Conservation (phyloP, 2,113 vertebrate genomes). For the Oryzias curvinotus region DNA sequence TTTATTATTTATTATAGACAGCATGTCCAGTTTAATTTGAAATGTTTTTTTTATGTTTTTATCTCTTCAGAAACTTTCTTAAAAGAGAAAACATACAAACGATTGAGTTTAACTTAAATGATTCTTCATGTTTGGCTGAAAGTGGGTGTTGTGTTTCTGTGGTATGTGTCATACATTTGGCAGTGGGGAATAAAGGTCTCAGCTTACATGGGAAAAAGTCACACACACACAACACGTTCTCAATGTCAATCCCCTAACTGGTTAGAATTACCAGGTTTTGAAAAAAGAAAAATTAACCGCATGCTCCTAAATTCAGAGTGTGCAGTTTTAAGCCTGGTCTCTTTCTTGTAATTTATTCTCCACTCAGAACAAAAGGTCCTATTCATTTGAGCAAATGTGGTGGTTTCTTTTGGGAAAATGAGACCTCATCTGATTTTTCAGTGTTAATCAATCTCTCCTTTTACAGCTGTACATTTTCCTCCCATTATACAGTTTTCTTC, state of each 20-base stretch:
- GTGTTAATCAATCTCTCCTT: constrained; percentile 54
- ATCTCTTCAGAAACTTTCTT: no score
- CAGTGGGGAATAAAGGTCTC: constrained; percentile 34
- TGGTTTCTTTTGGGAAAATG: constrained; percentile 50
- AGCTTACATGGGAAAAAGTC: constrained; percentile 52
- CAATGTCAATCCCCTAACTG: constrained; percentile 44
- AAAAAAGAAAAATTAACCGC: constrained; percentile 40
- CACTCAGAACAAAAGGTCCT: constrained; percentile 57
- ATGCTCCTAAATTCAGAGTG: constrained; percentile 29
- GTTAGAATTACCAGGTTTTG: constrained; percentile 62
- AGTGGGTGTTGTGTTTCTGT: constrained; percentile 56
- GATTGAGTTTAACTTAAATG: not conserved
- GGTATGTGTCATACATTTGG: constrained; percentile 54
- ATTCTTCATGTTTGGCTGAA: constrained; percentile 27
- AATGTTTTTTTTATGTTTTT: no score
- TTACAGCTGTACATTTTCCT: not conserved
- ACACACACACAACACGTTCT: constrained; percentile 35
- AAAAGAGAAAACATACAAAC: not conserved
- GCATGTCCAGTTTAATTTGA: no score
- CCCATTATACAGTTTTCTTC: constrained; percentile 5
- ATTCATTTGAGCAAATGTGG: constrained; percentile 55
- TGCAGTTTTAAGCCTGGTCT: constrained; percentile 54
- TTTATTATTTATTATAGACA: no score
- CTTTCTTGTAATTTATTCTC: constrained; percentile 49
- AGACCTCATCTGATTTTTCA: constrained; percentile 47